A percentile compares a stretch with the other conserved stretches of the same genome.
Evolutionary conservation across 2,888 invertebrate genomes (phyloP).

Genomic region (Ecliptopera silaceata): DNA sequence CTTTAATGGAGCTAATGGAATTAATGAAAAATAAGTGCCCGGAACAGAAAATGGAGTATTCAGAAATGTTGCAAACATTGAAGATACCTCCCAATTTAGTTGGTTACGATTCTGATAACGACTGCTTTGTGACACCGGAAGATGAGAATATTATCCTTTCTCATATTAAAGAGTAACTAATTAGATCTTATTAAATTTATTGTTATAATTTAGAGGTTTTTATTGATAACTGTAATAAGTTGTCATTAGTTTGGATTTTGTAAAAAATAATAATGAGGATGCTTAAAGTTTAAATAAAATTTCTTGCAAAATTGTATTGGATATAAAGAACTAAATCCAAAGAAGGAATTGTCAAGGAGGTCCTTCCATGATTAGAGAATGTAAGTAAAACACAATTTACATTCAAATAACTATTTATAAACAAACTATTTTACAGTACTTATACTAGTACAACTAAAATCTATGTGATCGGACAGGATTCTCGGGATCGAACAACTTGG

Average conservation of each 20-base stretch:
- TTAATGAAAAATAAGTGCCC: slow-evolving; percentile 68
- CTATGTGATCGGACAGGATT: slow-evolving; percentile 91
- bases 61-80: slow-evolving; percentile 72
- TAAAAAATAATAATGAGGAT: neutral
- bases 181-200: slow-evolving; percentile 21
- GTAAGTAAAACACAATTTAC: neutral
- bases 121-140: slow-evolving; percentile 70
- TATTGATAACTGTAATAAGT: neutral
- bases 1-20: slow-evolving; percentile 74
- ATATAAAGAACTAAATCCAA: neutral
- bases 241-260: neutral
- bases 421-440: slow-evolving; percentile 20
- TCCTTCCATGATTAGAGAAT: neutral
- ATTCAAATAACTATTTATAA: slow-evolving; percentile 9
- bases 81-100: slow-evolving; percentile 75
- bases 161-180: slow-evolving; percentile 47
- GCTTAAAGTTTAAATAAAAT: neutral
- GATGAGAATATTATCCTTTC: slow-evolving; percentile 62
- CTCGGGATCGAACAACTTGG: slow-evolving; percentile 94
- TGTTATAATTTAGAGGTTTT: slow-evolving; percentile 3
- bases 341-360: no score
- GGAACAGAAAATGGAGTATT: slow-evolving; percentile 71
- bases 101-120: slow-evolving; percentile 77
- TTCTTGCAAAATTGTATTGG: neutral
- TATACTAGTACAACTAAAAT: slow-evolving; percentile 61